Evolutionary conservation across 2,113 vertebrate genomes (phyloP).

Genomic region (Oreochromis aureus): DNA sequence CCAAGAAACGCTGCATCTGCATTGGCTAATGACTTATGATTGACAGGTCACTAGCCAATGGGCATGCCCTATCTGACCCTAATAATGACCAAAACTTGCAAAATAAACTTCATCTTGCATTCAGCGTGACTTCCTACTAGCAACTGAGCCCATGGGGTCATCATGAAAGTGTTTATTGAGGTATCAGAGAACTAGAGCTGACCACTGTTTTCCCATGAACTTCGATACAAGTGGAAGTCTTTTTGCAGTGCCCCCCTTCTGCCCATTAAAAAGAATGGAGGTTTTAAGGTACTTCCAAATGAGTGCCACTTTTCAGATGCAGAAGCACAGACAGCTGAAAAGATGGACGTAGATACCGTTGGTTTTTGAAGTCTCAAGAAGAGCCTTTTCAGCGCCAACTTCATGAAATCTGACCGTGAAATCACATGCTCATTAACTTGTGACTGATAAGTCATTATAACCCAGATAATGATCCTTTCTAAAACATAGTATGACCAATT

Average conservation of each 20-base stretch:
- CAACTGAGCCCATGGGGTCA: rapidly evolving
- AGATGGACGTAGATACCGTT: background rate
- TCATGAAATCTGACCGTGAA: background rate
- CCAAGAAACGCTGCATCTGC: background rate
- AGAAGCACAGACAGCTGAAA: background rate
- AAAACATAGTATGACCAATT: background rate
- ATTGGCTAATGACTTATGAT: background rate
- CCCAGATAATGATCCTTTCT: background rate
- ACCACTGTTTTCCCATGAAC: background rate
- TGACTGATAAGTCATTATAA: background rate
- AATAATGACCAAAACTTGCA: background rate
- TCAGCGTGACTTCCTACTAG: background rate
- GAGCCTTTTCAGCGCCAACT: background rate
- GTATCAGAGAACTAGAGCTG: background rate
- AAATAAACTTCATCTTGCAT: background rate
- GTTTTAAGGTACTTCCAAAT: background rate
- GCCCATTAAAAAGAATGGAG: background rate
- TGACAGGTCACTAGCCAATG: background rate
- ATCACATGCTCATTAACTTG: background rate
- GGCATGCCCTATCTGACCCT: background rate
- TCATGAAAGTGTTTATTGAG: background rate
- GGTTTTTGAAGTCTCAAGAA: background rate
- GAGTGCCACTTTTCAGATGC: background rate
- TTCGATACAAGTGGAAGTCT: background rate
- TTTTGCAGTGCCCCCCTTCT: background rate